phyloP scores from a whole-genome alignment of 2,797 vertebrate species.

The Brotula barbata region DNA sequence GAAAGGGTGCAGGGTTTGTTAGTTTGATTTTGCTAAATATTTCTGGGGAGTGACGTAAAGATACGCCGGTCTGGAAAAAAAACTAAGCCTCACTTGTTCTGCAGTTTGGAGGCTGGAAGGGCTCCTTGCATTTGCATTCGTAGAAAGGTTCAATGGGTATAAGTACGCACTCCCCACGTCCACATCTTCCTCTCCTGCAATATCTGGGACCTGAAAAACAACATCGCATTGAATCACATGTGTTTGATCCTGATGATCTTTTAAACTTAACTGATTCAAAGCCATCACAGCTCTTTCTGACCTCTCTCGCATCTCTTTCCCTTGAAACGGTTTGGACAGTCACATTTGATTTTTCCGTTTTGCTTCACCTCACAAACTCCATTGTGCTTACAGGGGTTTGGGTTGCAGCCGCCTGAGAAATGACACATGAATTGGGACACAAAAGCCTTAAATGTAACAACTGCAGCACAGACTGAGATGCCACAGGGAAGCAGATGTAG shows the following conservation, averaged over 20 bases:
- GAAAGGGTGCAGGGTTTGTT: neutral
- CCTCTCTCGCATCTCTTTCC: slow-evolving; percentile 78
- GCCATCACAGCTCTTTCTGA: slow-evolving; percentile 30
- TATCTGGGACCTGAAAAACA: slow-evolving; percentile 51
- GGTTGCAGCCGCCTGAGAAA: slow-evolving; percentile 68
- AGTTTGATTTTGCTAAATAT: no score
- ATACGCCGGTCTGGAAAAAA: neutral
- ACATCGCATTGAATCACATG: neutral
- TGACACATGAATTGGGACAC: neutral
- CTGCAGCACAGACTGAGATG: neutral
- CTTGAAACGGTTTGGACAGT: slow-evolving; percentile 69
- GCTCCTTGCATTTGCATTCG: slow-evolving; percentile 78
- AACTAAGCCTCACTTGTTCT: slow-evolving; percentile 55
- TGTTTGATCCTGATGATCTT: neutral
- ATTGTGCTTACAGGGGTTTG: slow-evolving; percentile 76
- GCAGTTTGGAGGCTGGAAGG: slow-evolving; percentile 86
- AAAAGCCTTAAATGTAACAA: neutral
- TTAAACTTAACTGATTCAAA: neutral
- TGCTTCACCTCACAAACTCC: slow-evolving; percentile 72
- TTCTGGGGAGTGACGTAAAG: no score
- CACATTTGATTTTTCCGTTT: slow-evolving; percentile 60
- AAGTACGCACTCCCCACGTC: slow-evolving; percentile 76
- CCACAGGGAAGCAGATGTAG: neutral
- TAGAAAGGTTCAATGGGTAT: slow-evolving; percentile 70
- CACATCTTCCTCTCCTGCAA: slow-evolving; percentile 68